These are phyloP conservation scores for Pseudolaguvia tuberculata DNA, from an alignment of 2,113 vertebrate species.

Conservation along the genomic window DNA sequence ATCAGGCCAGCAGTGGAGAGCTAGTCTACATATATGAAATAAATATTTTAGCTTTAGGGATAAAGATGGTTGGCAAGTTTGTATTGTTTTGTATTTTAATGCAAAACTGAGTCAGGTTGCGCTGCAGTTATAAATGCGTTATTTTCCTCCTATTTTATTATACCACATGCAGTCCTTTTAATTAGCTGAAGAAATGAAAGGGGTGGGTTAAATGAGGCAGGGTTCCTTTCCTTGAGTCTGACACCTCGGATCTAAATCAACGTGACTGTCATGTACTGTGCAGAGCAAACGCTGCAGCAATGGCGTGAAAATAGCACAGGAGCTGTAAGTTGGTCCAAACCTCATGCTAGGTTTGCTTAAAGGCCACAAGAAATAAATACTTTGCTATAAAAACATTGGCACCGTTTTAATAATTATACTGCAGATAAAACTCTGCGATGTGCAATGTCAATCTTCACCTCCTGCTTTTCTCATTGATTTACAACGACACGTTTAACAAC, in stretches of 20 bases:
- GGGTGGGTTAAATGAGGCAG: neutral
- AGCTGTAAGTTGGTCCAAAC: conserved; percentile 4
- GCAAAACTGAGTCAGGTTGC: neutral
- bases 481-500: conserved; percentile 11
- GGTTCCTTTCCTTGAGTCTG: neutral
- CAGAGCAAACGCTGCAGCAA: conserved; percentile 2
- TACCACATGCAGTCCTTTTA: neutral
- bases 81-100: too few relatives aligned
- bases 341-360: neutral
- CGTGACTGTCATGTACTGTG: conserved; percentile 45
- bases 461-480: conserved; percentile 27
- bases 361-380: neutral
- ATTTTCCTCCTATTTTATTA: neutral
- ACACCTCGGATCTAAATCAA: conserved; percentile 54
- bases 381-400: conserved; percentile 14
- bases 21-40: neutral
- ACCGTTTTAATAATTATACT: conserved; percentile 12
- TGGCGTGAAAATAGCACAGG: neutral
- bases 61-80: neutral
- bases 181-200: conserved; percentile 2
- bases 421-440: conserved; percentile 32
- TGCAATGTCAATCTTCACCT: conserved; percentile 33
- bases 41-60: neutral
- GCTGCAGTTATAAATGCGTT: too few relatives aligned
- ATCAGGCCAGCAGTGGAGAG: neutral